Evolutionary conservation across 2,113 vertebrate genomes (phyloP).

Genomic region (Laterallus jamaicensis): DNA sequence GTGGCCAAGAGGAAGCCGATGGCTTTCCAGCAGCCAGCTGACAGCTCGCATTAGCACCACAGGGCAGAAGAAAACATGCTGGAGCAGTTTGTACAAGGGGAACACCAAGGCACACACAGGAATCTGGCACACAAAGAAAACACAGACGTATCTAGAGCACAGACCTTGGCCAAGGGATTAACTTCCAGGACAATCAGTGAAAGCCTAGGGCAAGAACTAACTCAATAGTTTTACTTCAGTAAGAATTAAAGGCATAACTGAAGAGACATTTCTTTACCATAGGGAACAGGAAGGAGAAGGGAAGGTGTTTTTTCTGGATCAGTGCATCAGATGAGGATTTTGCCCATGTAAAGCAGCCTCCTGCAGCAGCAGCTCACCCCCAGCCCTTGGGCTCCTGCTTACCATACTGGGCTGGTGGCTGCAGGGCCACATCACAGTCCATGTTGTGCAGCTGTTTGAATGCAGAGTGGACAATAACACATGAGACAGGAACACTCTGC

Average conservation of each 20-base stretch:
- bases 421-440: background rate
- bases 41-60: background rate
- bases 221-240: background rate
- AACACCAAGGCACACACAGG: background rate
- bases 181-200: background rate
- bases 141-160: background rate
- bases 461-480: background rate
- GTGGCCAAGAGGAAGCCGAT: background rate
- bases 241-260: background rate
- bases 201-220: background rate
- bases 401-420: background rate
- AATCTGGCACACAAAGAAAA: background rate
- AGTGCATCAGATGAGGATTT: background rate
- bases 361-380: accelerated
- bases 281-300: background rate
- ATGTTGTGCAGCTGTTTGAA: background rate
- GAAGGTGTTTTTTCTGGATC: background rate
- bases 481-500: background rate
- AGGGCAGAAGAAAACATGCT: accelerated
- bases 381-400: background rate
- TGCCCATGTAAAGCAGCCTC: background rate
- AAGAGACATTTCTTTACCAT: background rate
- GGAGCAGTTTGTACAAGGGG: background rate
- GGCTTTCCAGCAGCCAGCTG: background rate
- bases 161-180: background rate